Percentiles rank a stretch among this genome's conserved stretches.
Conservation (phyloP, 2,888 invertebrate genomes). For the Anagyrus pseudococci region DNA sequence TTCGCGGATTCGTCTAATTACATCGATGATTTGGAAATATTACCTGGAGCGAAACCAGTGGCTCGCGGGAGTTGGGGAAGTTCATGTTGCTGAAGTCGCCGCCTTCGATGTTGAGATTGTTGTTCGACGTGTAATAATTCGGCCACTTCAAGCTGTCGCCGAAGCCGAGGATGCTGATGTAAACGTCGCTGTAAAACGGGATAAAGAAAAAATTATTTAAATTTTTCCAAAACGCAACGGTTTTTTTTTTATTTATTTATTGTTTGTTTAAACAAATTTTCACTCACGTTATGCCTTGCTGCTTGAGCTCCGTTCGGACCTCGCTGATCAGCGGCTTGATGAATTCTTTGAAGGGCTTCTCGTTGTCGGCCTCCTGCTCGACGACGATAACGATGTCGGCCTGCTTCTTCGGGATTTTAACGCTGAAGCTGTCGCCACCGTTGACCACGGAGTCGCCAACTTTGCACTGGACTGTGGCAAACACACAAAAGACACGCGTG, state of each 20-base stretch:
- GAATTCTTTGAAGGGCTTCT: slow-evolving; percentile 70
- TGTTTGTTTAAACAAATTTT: neutral
- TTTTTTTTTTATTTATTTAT: too few relatives aligned
- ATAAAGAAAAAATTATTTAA: too few relatives aligned
- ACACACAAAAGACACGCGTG: slow-evolving; percentile 3
- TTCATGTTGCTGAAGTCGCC: slow-evolving; percentile 60
- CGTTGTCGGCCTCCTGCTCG: slow-evolving; percentile 71
- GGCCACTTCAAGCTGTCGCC: slow-evolving; percentile 66
- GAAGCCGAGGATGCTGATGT: slow-evolving; percentile 68
- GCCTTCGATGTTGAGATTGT: slow-evolving; percentile 64
- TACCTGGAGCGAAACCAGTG: slow-evolving; percentile 49
- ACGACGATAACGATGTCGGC: slow-evolving; percentile 84
- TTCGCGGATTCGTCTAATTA: too few relatives aligned
- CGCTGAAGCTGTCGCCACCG: slow-evolving; percentile 70
- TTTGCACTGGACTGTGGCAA: slow-evolving; percentile 60
- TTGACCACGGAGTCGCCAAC: slow-evolving; percentile 61
- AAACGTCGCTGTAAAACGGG: slow-evolving; percentile 66
- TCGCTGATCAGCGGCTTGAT: slow-evolving; percentile 69
- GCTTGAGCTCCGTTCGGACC: slow-evolving; percentile 68
- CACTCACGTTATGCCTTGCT: slow-evolving; percentile 70
- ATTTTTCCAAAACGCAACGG: too few relatives aligned
- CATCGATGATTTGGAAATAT: neutral
- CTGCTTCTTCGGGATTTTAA: slow-evolving; percentile 74
- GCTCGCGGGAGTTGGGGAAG: slow-evolving; percentile 49
- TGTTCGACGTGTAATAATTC: slow-evolving; percentile 67